Percentiles rank a stretch among this genome's conserved stretches.
These are phyloP conservation scores for Drosophila truncata DNA, from an alignment of 1,140 invertebrate species.

Conservation along the genomic window DNA sequence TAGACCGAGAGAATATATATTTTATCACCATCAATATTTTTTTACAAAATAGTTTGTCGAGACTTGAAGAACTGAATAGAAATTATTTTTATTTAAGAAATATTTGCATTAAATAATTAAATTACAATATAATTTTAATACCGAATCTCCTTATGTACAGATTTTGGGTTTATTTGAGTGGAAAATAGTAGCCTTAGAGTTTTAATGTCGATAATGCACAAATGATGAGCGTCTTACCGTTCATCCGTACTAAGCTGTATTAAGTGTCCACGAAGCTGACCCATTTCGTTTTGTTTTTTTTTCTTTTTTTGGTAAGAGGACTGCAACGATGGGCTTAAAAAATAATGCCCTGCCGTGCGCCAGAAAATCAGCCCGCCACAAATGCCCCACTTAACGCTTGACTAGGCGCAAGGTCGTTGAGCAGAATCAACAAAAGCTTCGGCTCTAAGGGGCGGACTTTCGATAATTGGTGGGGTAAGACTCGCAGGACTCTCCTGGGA, in stretches of 20 bases:
- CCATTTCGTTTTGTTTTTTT: constrained; percentile 52
- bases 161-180: not conserved
- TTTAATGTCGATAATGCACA: not conserved
- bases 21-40: not conserved
- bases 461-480: constrained; percentile 64
- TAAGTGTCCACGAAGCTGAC: constrained; percentile 37
- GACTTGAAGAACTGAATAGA: not conserved
- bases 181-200: not conserved
- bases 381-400: constrained; percentile 73
- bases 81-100: no score
- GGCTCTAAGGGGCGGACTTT: constrained; percentile 43
- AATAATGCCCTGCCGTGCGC: constrained; percentile 12
- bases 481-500: constrained; percentile 58
- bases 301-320: constrained; percentile 33
- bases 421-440: constrained; percentile 69
- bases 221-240: constrained; percentile 15
- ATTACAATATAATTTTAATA: not conserved
- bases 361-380: constrained; percentile 43
- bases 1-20: no score
- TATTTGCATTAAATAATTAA: not conserved
- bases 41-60: not conserved
- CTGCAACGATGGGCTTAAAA: constrained; percentile 44
- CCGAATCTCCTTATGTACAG: not conserved
- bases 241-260: constrained; percentile 11
- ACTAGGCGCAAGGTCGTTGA: constrained; percentile 73